Evolutionary conservation across 1,140 invertebrate genomes (phyloP).

Genomic region (Lepidurus couesii): DNA sequence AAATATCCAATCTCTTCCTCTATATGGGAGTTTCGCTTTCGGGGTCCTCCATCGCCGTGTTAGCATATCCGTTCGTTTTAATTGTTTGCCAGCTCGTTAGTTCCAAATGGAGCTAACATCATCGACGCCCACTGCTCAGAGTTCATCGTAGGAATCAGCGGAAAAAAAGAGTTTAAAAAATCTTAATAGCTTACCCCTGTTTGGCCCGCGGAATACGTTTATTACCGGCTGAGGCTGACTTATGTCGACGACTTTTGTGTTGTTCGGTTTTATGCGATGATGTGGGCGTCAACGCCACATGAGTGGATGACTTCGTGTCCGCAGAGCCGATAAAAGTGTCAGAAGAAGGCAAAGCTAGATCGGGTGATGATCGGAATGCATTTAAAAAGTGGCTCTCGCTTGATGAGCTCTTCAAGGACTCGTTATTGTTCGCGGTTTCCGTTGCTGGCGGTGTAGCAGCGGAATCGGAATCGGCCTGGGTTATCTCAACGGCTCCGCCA

Average conservation of each 20-base stretch:
- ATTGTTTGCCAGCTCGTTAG: not conserved
- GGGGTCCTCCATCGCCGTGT: not conserved
- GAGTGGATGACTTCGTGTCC: not conserved
- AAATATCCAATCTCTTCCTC: not conserved
- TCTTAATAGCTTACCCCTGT: not conserved
- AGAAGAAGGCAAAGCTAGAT: not conserved
- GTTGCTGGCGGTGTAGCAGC: not conserved
- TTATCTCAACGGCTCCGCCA: not conserved
- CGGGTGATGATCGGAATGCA: not conserved
- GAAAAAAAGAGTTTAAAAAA: not conserved
- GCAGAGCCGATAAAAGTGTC: not conserved
- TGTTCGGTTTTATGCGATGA: not conserved
- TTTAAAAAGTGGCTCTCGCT: not conserved
- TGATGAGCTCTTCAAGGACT: not conserved
- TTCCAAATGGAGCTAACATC: not conserved
- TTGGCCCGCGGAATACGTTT: constrained; percentile 14
- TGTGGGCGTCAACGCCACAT: not conserved
- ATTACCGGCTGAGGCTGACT: not conserved
- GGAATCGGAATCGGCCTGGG: not conserved
- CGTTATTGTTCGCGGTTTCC: constrained; percentile 4
- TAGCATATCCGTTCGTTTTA: not conserved
- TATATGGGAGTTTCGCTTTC: not conserved
- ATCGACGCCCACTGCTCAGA: constrained; percentile 5
- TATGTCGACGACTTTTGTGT: constrained; percentile 13
- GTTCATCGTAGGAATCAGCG: not conserved